Evolutionary conservation across 1,140 invertebrate genomes (phyloP), one percentile per base, ranked within the genome.

Genomic region (Venturia canescens): DNA sequence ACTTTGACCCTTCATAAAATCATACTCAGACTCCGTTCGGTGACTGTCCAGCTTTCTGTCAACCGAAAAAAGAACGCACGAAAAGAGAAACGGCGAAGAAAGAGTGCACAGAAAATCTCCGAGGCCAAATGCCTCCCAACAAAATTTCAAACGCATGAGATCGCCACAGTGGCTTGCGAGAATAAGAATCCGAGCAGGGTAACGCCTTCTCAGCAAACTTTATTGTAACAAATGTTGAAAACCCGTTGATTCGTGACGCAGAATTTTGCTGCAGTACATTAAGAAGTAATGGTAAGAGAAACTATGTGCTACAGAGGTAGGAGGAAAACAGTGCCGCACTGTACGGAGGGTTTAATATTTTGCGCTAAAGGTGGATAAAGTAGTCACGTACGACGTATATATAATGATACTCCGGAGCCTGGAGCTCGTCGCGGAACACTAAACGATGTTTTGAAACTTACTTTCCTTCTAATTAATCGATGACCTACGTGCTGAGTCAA

Each of bases 251-350:
- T 50, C 21, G 34, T 71, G 70, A 34, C 21, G 70, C 70, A 72
- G 70, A 48, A 72, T 72, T 72, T 72, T 27, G 70, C 38, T 72
- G 70, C 70, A 72, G 70, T 26, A n/a, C 70, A 50, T 72, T 72
- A 72, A 26, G 38, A 48, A 50, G 38, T 50, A 48, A 72, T 72
- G 70, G 70, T 72, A 72, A 48, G 18, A 29, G 67, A 66, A 66
- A 66, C 23, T 66, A 27, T 34, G 38, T 9, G 15, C 18, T 21
- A 23, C 0, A 6, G n/a, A 44, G 38, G 18, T 34, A n/a, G 31
- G 27, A n/a, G 16, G 67, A 31, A 48, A 72, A 48, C 70, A 50
- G 9, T 23, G 60, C 1, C 1, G 18, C n/a, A 48, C 48, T 72
- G 44, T 21, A 72, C n/a, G 16, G 31, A 31, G n/a, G 18, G 31